Percentiles rank a stretch among this genome's conserved stretches.
These are phyloP conservation scores for Myzus persicae DNA, from an alignment of 1,140 invertebrate genomes.

Conservation along the genomic window DNA sequence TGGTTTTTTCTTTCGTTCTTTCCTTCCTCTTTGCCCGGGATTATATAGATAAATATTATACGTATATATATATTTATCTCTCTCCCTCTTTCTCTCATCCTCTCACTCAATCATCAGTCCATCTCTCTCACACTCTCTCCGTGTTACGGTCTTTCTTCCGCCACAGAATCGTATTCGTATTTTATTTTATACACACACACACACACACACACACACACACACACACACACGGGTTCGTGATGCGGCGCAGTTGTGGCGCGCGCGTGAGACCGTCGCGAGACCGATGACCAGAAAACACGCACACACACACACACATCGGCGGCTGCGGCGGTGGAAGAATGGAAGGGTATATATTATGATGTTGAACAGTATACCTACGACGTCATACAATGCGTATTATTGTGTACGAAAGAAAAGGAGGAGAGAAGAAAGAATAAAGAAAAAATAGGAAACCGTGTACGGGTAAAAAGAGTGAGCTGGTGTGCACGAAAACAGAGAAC, in stretches of 20 bases:
- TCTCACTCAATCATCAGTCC: no score
- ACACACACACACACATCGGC: neutral
- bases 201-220: no score
- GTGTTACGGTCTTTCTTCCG: constrained; percentile 33
- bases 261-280: constrained; percentile 42
- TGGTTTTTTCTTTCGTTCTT: constrained; percentile 1
- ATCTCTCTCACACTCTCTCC: no score
- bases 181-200: no score
- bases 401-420: neutral
- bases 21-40: neutral
- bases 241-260: neutral
- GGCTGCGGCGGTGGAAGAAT: neutral
- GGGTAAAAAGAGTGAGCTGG: neutral
- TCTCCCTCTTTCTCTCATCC: neutral
- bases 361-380: neutral
- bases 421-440: neutral
- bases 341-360: neutral
- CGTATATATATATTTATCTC: neutral
- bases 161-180: neutral
- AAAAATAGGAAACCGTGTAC: neutral
- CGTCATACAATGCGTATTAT: neutral
- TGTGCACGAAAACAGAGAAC: neutral
- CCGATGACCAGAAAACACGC: constrained; percentile 31
- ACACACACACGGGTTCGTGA: neutral
- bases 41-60: neutral